Percentiles rank a stretch among this genome's conserved stretches.
These are phyloP conservation scores for Promerops cafer DNA, from an alignment of 2,113 vertebrate species.

Conservation along the genomic window DNA sequence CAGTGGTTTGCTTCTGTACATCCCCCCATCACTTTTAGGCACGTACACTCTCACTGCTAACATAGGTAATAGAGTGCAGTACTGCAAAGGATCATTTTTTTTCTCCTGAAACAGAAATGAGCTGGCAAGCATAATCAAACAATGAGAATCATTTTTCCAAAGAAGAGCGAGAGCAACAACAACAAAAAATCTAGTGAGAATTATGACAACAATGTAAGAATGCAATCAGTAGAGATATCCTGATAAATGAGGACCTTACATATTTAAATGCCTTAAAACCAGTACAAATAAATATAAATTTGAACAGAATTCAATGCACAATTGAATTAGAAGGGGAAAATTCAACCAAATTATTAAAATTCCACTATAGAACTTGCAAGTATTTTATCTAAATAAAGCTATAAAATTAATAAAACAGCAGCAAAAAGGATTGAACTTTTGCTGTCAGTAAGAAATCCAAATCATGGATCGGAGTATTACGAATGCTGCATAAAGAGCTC, in stretches of 20 bases:
- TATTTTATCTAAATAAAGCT: background rate
- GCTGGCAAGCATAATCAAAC: constrained; percentile 4
- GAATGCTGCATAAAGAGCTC: constrained; percentile 1
- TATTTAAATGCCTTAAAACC: background rate
- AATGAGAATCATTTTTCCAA: background rate
- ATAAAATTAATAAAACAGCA: background rate
- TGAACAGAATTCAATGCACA: background rate
- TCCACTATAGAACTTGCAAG: background rate
- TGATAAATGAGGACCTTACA: background rate
- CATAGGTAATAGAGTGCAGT: background rate
- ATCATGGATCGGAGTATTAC: background rate
- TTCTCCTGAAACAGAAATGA: constrained; percentile 28
- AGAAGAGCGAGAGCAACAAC: background rate
- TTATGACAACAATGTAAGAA: constrained; percentile 8
- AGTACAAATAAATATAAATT: background rate
- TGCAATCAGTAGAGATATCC: background rate
- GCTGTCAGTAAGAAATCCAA: constrained; percentile 30
- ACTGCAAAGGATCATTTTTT: background rate
- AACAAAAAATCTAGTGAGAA: background rate
- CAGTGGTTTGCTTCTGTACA: background rate
- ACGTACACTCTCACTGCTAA: background rate
- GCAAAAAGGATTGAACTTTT: background rate
- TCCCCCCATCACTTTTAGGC: background rate
- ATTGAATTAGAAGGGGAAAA: background rate
- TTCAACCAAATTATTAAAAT: background rate